A percentile compares a stretch with the other conserved stretches of the same genome.
phyloP scores from a whole-genome alignment of 2,888 invertebrate genomes.

The Bursaphelenchus okinawaensis region DNA sequence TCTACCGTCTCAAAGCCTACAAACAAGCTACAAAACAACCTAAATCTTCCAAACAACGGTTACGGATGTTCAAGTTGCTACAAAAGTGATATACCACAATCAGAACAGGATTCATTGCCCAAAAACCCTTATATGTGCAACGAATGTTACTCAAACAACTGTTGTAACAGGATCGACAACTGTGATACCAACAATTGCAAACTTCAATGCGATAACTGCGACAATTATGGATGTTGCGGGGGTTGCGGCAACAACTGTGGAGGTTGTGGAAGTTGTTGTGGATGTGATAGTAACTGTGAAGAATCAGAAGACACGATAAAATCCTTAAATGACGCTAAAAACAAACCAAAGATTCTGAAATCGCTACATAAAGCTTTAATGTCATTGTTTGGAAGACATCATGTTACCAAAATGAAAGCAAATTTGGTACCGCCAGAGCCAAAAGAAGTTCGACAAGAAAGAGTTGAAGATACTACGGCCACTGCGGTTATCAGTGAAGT shows the following conservation, averaged over 20 bases:
- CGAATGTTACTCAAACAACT: too few species aligned
- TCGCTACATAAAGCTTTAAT: neutral
- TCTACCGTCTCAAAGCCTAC: too few species aligned
- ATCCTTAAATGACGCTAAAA: neutral
- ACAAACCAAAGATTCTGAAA: neutral
- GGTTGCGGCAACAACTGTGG: neutral
- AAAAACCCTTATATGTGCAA: too few species aligned
- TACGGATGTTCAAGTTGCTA: too few species aligned
- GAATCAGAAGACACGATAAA: neutral
- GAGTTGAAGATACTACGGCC: neutral
- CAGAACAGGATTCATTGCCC: too few species aligned
- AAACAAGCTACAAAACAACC: too few species aligned
- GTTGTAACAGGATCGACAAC: too few species aligned
- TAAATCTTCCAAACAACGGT: too few species aligned
- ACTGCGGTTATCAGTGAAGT: neutral
- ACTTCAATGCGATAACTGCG: too few species aligned
- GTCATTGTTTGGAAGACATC: neutral
- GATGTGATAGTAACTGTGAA: neutral
- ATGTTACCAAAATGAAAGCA: neutral
- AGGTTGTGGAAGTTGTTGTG: neutral
- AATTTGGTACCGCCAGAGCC: neutral
- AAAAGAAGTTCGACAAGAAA: neutral
- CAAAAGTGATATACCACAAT: too few species aligned
- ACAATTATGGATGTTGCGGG: neutral
- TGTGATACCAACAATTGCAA: too few species aligned